These are phyloP conservation scores for Sapajus apella DNA, from an alignment of 2,113 vertebrate genomes.

Conservation along the genomic window DNA sequence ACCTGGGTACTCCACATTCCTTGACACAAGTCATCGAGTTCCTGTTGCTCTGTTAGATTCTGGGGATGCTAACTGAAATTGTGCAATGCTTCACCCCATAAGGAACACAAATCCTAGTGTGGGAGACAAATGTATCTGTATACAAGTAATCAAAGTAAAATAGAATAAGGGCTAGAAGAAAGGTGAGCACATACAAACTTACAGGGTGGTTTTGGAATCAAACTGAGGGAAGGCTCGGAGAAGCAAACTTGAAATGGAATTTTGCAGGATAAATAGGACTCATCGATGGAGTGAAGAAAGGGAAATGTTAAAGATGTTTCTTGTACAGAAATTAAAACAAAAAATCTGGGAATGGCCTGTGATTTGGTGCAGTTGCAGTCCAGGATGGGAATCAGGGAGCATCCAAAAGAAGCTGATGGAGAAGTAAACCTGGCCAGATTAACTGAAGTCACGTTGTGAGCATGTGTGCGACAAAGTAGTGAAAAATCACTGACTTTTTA, in stretches of 20 bases:
- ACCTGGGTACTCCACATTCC: neutral
- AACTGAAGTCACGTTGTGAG: neutral
- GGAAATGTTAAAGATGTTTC: neutral
- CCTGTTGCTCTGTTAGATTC: neutral
- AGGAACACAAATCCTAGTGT: neutral
- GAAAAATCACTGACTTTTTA: neutral
- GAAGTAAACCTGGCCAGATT: neutral
- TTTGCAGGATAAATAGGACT: neutral
- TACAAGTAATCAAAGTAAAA: neutral
- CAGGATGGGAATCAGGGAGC: neutral
- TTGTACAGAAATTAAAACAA: neutral
- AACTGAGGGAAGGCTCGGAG: no score
- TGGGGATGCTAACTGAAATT: neutral
- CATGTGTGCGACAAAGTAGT: fast-evolving
- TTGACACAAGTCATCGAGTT: neutral
- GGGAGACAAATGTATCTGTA: neutral
- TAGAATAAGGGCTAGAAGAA: fast-evolving
- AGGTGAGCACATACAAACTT: fast-evolving
- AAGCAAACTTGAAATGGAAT: neutral
- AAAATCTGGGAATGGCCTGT: neutral
- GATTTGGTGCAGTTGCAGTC: neutral
- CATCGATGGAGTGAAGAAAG: neutral
- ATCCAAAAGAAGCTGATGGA: neutral
- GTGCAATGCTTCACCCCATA: fast-evolving
- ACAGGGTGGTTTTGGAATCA: neutral